phyloP scores from a whole-genome alignment of 1,140 invertebrate genomes.

The Hesperophylax magnus region DNA sequence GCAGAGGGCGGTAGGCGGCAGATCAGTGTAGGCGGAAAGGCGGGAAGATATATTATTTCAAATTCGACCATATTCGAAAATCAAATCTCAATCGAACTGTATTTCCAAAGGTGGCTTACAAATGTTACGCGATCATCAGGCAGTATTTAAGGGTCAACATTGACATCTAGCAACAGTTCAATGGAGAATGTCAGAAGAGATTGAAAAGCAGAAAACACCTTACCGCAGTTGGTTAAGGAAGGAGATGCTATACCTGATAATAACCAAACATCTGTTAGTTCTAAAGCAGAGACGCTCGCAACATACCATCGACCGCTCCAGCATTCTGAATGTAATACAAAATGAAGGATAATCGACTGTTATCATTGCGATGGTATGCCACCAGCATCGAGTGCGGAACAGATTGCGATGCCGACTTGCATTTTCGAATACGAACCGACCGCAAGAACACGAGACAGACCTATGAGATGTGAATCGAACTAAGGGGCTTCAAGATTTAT shows the following conservation, averaged over 20 bases:
- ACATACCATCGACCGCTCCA: slow-evolving; percentile 3
- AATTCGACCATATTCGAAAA: slow-evolving; percentile 35
- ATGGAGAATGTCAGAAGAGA: background rate
- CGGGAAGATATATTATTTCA: slow-evolving; percentile 20
- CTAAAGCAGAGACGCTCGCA: background rate
- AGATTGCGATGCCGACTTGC: background rate
- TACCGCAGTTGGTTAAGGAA: background rate
- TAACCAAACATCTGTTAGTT: slow-evolving; percentile 29
- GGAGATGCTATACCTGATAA: slow-evolving; percentile 18
- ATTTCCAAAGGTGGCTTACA: slow-evolving; percentile 9
- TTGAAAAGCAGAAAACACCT: background rate
- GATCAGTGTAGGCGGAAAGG: slow-evolving; percentile 39
- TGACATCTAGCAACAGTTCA: background rate
- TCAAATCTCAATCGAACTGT: slow-evolving; percentile 27
- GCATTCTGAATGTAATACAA: background rate
- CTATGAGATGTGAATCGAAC: slow-evolving; percentile 10
- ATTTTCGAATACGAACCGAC: slow-evolving; percentile 32
- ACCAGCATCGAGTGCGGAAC: background rate
- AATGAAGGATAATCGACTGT: background rate
- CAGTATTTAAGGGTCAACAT: slow-evolving; percentile 3
- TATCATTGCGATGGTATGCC: background rate
- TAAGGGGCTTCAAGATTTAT: slow-evolving; percentile 50
- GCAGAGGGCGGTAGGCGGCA: slow-evolving; percentile 50
- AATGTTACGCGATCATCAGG: slow-evolving; percentile 39
- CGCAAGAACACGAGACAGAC: slow-evolving; percentile 12